Base-by-base conservation (phyloP, 2,113 vertebrate species). In the Cavia aperea region DNA sequence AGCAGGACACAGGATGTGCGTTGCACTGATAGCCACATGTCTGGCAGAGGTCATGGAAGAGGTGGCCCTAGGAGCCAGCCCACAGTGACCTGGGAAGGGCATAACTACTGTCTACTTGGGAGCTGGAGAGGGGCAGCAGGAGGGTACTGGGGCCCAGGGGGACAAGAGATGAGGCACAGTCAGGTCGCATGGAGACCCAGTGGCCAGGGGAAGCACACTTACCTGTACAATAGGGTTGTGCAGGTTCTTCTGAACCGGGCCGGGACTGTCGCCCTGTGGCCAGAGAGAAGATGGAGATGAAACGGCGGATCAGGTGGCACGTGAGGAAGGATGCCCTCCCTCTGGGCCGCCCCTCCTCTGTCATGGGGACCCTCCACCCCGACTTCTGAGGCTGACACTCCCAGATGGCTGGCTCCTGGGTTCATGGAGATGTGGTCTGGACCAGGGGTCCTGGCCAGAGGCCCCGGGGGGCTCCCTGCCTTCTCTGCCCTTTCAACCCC, bases 171-270 rank as follows among this genome's bases (percentile, higher is more conserved):
- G 24, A n/a, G 36, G 39, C 33, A 19, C 0, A 16, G 85, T 51
- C 51, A 75, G 10, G 81, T 0, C 5, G 79, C 6, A 7, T 8
- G 33, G 7, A 66, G 46, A 21, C 56, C 16, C 0, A 6, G 65
- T 36, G 18, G 24, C 82, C 36, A 1, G 72, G 43, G 68, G 26
- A 51, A 26, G 81, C 2, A 18, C 75, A 77, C 97, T 63, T 97
- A 98, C 98, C 98, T 98, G 98, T 98, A 98, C 98, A 5, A 98
- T 98, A 93, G 98, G 98, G 96, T 97, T 98, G 98, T 98, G 98
- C 96, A 98, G 97, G 97, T 97, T 98, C 97, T 98, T 98, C 97
- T 98, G 98, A 97, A 98, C 98, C 1, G 98, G 98, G 96, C 98
- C 98, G 84, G 98, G 98, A 97, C 98, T 98, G 96, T 98, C 98